These are phyloP conservation scores for Chalcosyrphus nemorum DNA, from an alignment of 2,888 invertebrate genomes.

Conservation along the genomic window DNA sequence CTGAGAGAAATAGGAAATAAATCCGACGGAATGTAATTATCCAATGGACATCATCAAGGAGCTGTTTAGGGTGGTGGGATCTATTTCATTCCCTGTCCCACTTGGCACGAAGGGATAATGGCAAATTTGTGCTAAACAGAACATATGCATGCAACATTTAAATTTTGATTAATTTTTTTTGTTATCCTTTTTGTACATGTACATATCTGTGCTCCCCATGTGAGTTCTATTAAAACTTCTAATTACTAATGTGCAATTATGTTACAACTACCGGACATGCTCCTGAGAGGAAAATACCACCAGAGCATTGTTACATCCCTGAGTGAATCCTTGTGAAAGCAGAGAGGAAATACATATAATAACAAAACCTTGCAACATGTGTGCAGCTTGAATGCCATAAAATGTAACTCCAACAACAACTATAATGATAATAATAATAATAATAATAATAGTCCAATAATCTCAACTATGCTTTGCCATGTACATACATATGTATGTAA, in stretches of 20 bases:
- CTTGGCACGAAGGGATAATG: slow-evolving; percentile 27
- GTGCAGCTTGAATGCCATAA: not conserved
- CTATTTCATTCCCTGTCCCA: slow-evolving; percentile 8
- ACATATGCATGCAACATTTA: slow-evolving; percentile 38
- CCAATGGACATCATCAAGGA: slow-evolving; percentile 48
- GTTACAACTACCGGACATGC: slow-evolving; percentile 7
- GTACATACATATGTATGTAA: no score
- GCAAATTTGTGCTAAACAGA: slow-evolving; percentile 2
- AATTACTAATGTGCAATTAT: slow-evolving; percentile 42
- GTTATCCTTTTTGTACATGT: not conserved
- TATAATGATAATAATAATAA: slow-evolving; percentile 33
- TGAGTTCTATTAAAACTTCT: not conserved
- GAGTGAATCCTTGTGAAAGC: not conserved
- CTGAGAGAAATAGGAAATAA: slow-evolving; percentile 52
- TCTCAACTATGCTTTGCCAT: not conserved
- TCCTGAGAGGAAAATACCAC: slow-evolving; percentile 6
- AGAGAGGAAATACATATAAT: not conserved
- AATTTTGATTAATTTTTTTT: slow-evolving; percentile 42
- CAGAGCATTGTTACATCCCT: not conserved
- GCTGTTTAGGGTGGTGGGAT: not conserved
- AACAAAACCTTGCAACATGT: not conserved
- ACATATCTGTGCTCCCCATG: not conserved
- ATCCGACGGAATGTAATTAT: slow-evolving; percentile 66
- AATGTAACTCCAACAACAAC: not conserved
- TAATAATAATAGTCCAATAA: slow-evolving; percentile 33